Evolutionary conservation across 30 jellyfish, hydroid and myxozoan genomes (phyloP).

Genomic region (Rhopilema esculentum): DNA sequence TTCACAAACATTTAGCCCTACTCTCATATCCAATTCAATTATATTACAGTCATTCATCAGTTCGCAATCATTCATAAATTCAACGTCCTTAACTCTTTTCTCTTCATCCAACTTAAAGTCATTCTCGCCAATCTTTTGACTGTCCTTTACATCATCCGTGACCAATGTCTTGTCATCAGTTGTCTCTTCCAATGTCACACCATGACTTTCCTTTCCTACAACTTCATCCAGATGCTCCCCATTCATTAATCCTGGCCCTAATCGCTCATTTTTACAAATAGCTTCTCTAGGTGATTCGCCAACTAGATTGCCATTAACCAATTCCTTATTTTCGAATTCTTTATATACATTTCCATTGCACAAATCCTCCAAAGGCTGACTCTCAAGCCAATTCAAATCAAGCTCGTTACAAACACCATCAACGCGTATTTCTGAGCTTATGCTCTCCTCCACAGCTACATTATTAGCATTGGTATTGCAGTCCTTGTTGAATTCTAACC

Average conservation of each 20-base stretch:
- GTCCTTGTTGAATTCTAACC: not conserved
- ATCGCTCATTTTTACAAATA: not conserved
- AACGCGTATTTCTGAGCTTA: not conserved
- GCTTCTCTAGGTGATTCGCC: too few species aligned
- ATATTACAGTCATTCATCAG: not conserved
- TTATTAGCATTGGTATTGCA: not conserved
- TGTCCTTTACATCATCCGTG: not conserved
- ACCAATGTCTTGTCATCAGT: not conserved
- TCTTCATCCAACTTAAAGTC: not conserved
- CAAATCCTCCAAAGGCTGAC: not conserved
- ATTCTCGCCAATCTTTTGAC: not conserved
- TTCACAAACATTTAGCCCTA: not conserved
- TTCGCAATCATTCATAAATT: not conserved
- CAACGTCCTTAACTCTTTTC: not conserved
- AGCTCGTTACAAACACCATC: not conserved
- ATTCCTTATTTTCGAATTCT: not conserved
- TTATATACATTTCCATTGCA: not conserved
- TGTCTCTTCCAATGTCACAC: not conserved
- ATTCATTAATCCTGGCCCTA: too few species aligned
- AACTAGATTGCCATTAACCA: not conserved
- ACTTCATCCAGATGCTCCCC: too few species aligned
- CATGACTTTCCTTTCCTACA: too few species aligned
- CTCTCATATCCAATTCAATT: too few species aligned
- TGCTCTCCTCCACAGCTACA: constrained; percentile 28
- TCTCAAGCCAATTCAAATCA: not conserved